Evolutionary conservation across 2,888 invertebrate genomes (phyloP), one percentile per base, ranked within the genome.

Genomic region (Lasioglossum oenotherae): DNA sequence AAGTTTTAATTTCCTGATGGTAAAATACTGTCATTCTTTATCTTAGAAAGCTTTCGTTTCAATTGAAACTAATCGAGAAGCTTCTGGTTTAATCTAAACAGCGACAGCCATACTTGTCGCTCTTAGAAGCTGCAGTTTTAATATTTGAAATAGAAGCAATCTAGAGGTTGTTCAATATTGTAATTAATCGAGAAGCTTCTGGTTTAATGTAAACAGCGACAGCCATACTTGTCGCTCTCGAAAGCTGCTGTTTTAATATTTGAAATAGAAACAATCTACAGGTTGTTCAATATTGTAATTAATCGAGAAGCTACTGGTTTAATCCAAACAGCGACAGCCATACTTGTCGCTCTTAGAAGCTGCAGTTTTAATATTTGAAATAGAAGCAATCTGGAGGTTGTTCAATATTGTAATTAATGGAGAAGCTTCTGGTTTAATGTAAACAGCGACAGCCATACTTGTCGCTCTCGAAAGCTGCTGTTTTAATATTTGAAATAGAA

Each of bases 1-100:
- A 35, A 35, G 67, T 67, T 19, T 67, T 67, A 67, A 67, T 67
- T 67, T 67, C 67, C 67, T 67, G 67, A 67, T 35, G 67, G 67
- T 35, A 35, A 67, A 67, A 31, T 31, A 19, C 31, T 67, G 67
- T 35, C 35, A 67, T 35, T 8, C 19, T 35, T 67, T 67, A 35
- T 67, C 67, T 35, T 0, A 8, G 67, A 67, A 35, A 35, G 35
- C 60, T 60, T 60, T 12, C 12, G 4, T 10, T 27, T 12, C 12
- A 27, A 27, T n/a, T 57, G 57, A 27, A 57, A 57, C n/a, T 27
- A 14, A 35, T 35, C 35, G 27, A 14, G 27, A 27, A 14, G 27
- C 60, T n/a, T 57, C 57, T 57, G 12, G n/a, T 60, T 12, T 60
- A 44, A n/a, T 57, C 27, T 60, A n/a, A 14, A 27, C 27, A 60